Evolutionary conservation across 2,888 invertebrate species (phyloP), one percentile per base, ranked within the genome.

Genomic region (Acleris cristana): DNA sequence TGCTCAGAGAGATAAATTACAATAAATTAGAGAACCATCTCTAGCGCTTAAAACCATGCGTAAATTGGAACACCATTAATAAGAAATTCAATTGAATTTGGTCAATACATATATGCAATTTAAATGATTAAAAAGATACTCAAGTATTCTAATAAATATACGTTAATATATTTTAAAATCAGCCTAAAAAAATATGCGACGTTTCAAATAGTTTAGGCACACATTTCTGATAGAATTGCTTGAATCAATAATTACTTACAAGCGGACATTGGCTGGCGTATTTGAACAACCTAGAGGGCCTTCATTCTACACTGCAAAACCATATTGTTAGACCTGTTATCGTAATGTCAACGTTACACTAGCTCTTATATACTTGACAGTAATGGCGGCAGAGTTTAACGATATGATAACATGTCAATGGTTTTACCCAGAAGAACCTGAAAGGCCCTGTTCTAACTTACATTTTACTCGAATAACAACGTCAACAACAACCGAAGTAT

Each of bases 201-300:
- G 58, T 59, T 59, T 44, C 74, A 78, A 79, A 76, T 75, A 76
- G 72, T 76, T 83, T 85, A 88, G 88, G 88, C 87, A 88, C 88
- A 83, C 86, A 80, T 78, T 80, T 80, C 73, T 70, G 72, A 78
- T 77, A 78, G 73, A 76, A 73, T 75, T 61, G 34, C 2, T 48
- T 44, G 51, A 62, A 53, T 62, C 34, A 67, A 67, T 61, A 54
- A 69, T 75, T 55, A 55, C 65, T 69, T 71, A 68, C 71, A 78
- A 74, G 76, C 72, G 69, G 51, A 69, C 70, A 72, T 70, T 68
- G 59, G 70, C 70, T 71, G 58, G 63, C 45, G 49, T 54, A 65
- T 58, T 69, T 57, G 56, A 71, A 63, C 45, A 21, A 23, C 6
- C 26, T 69, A 71, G 63, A 59, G 34, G 10, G 10, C 34, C 34